A percentile compares a stretch with the other conserved stretches of the same genome.
phyloP scores from a whole-genome alignment of 2,113 vertebrate genomes.

The Pongo abelii region DNA sequence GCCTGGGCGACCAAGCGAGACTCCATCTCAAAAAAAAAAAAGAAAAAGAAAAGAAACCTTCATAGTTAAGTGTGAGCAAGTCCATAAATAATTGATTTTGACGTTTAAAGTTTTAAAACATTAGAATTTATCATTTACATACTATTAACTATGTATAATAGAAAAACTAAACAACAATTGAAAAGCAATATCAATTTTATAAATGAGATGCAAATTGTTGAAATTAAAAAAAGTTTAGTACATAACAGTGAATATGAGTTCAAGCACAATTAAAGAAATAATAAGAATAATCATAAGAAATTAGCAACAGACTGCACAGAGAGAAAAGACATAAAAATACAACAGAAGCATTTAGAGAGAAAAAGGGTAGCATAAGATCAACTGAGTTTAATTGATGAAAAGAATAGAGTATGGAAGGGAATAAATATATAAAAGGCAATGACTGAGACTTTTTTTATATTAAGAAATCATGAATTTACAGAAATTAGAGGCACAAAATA shows the following conservation, averaged over 20 bases:
- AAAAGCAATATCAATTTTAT: background rate
- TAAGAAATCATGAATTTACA: background rate
- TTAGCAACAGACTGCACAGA: background rate
- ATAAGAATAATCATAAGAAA: conserved; percentile 4
- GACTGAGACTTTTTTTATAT: background rate
- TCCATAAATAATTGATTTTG: background rate
- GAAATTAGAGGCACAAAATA: background rate
- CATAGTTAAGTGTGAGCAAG: background rate
- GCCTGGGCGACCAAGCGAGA: too few relatives aligned
- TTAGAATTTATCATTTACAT: background rate
- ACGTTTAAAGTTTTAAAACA: background rate
- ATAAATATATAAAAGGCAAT: background rate
- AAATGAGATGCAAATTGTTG: background rate
- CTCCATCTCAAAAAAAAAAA: too few relatives aligned
- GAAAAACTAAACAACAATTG: background rate
- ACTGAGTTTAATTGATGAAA: background rate
- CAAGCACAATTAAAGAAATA: conserved; percentile 28
- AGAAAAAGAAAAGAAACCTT: background rate
- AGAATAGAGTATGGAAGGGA: background rate
- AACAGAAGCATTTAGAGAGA: background rate
- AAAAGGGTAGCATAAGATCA: background rate
- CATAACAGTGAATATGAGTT: background rate
- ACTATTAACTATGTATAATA: background rate
- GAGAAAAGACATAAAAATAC: background rate
- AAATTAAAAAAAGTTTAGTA: background rate